These are phyloP conservation scores for Trematocara marginatum DNA, from an alignment of 2,113 vertebrate genomes.

Conservation along the genomic window DNA sequence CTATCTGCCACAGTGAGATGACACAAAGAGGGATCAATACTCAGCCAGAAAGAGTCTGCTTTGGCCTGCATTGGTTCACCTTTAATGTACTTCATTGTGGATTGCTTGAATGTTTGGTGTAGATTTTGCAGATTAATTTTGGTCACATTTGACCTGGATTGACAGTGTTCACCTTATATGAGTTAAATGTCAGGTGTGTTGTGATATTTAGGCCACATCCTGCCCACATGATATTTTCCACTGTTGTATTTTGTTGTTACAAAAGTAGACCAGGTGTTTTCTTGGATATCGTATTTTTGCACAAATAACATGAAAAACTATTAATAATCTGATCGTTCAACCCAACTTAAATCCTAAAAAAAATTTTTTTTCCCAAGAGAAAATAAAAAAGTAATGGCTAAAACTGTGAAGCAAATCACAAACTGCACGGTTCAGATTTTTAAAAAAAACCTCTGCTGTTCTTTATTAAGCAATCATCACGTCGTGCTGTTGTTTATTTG, in stretches of 20 bases:
- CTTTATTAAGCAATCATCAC: neutral
- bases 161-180: neutral
- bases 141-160: neutral
- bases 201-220: neutral
- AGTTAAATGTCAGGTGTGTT: neutral
- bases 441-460: accelerated
- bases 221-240: neutral
- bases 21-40: neutral
- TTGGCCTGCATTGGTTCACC: neutral
- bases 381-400: neutral
- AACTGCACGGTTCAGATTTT: neutral
- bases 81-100: neutral
- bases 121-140: neutral
- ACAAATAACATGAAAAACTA: neutral
- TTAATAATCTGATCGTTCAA: neutral
- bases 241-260: neutral
- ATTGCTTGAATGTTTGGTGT: neutral
- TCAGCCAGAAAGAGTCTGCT: neutral
- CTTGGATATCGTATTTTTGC: neutral
- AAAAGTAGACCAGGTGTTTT: neutral
- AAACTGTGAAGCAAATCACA: neutral
- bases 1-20: neutral
- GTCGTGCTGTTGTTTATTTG: neutral
- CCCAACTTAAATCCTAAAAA: neutral
- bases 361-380: neutral